A percentile compares a stretch with the other conserved stretches of the same genome.
Conservation (phyloP, 2,113 vertebrate genomes). For the Struthidea cinerea region DNA sequence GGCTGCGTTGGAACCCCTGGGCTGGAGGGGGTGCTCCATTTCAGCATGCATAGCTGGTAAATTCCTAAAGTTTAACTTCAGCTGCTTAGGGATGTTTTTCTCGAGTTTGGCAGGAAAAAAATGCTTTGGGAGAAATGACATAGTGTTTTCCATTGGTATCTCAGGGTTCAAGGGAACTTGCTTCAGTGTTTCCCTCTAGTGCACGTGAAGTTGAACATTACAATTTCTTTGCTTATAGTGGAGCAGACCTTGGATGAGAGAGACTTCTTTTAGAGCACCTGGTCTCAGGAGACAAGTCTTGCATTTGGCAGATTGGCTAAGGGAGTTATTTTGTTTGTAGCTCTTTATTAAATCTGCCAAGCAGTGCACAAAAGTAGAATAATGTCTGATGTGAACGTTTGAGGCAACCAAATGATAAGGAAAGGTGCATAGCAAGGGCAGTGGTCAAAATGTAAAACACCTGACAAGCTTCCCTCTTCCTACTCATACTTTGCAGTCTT, state of each 20-base stretch:
- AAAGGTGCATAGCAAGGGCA: background rate
- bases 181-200: background rate
- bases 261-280: background rate
- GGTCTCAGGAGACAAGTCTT: rapidly evolving
- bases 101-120: background rate
- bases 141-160: background rate
- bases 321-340: background rate
- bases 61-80: background rate
- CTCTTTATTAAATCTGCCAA: background rate
- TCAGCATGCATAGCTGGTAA: rapidly evolving
- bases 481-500: background rate
- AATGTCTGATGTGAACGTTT: background rate
- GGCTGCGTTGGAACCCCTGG: rapidly evolving
- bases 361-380: background rate
- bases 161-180: rapidly evolving
- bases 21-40: background rate
- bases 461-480: background rate
- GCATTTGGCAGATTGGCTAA: background rate
- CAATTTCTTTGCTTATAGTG: background rate
- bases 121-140: background rate
- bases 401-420: background rate
- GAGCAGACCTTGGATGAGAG: background rate
- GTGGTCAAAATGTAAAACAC: background rate
- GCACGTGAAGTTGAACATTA: background rate
- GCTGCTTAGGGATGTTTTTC: background rate